Conservation (phyloP, 35 echinoderm and acorn worm species). For the Chiridota heheva region DNA sequence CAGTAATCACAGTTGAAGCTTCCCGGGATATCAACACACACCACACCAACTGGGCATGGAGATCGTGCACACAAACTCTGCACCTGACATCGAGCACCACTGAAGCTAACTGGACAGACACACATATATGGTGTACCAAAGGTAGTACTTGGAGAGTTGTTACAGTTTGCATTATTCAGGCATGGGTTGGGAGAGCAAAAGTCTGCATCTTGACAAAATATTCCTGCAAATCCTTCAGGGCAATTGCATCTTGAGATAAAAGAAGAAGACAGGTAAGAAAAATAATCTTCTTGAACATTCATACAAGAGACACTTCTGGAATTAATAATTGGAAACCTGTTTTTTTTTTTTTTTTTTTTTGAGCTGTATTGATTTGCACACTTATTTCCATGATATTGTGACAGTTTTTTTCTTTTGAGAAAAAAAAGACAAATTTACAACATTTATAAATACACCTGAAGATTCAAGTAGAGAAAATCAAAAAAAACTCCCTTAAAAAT, state of each 20-base stretch:
- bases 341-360: too few species aligned
- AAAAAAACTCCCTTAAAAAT: too few species aligned
- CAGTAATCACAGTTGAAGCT: conserved; percentile 85
- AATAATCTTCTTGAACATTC: neutral
- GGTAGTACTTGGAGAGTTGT: conserved; percentile 3
- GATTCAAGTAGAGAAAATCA: too few species aligned
- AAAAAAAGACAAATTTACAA: too few species aligned
- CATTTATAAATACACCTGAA: too few species aligned
- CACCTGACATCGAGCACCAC: conserved; percentile 59
- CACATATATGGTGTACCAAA: conserved; percentile 60
- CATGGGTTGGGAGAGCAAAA: conserved; percentile 45
- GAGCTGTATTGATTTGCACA: too few species aligned
- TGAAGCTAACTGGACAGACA: conserved; percentile 30
- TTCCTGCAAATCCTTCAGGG: conserved; percentile 47
- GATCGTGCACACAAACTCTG: conserved; percentile 53
- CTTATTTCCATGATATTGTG: too few species aligned
- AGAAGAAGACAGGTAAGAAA: neutral
- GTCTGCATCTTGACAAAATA: conserved; percentile 41
- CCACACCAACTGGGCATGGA: conserved; percentile 55
- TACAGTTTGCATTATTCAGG: conserved; percentile 61
- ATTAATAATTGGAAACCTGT: too few species aligned
- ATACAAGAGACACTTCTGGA: too few species aligned
- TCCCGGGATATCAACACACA: conserved; percentile 57
- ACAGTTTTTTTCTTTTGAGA: too few species aligned
- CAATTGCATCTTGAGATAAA: conserved; percentile 48